Base-by-base conservation (phyloP, 2,888 invertebrate species). In the Diaperis boleti region DNA sequence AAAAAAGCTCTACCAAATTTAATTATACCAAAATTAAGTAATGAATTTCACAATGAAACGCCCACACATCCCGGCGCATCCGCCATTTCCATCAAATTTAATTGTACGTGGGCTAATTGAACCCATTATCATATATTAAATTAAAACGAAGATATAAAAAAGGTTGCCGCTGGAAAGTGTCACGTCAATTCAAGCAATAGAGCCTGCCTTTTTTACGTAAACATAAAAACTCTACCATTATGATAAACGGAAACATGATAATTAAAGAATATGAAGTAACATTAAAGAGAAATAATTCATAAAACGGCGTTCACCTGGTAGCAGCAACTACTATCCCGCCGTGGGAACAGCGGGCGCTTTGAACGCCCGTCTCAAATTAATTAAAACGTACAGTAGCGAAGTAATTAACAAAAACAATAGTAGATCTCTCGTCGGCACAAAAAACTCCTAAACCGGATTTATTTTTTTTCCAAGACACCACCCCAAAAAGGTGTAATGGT, bases 301-400 rank as follows among this genome's bases (percentile, higher is more conserved):
- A 26, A 26, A 26, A 26, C n/a, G 26, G n/a, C 6, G 8, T 26
- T 26, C 6, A 20, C 6, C 26, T 26, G 6, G n/a, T n/a, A 26
- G n/a, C 6, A 26, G 26, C 6, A 26, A 3, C 26, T 26, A 26
- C 8, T n/a, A 20, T 20, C 20, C n/a, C 3, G 26, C 26, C 26
- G 2, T 26, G 6, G 26, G 26, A 6, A 20, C n/a, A 6, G 8
- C 26, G 26, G 8, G 8, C 26, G 26, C 6, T n/a, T 26, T 26
- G 26, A 26, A 26, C 6, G 26, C 26, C 6, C 6, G 6, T 26
- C 26, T 8, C 29, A 31, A 47, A 47, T 47, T 47, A 47, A 31
- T 15, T 47, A 47, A 47, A 47, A 47, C 13, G 17, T 47, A 47
- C 22, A 47, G 22, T 29, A 47, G 15, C 39, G 15, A 13, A 17